Conservation (phyloP, 2,113 vertebrate species). For the Phaethon lepturus region DNA sequence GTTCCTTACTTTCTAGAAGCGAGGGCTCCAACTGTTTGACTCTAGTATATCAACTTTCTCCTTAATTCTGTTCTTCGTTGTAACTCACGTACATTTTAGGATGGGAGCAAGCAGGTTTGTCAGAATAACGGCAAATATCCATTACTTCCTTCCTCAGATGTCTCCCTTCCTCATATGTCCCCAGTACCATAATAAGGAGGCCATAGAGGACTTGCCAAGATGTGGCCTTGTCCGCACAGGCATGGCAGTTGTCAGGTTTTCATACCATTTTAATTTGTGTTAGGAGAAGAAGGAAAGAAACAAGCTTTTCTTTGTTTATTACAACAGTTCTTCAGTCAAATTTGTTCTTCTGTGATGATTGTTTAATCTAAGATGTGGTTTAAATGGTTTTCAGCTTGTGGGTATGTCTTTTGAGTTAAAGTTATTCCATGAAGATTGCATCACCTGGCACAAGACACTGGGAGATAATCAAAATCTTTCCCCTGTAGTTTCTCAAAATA, state of each 20-base stretch:
- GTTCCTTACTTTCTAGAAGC: neutral
- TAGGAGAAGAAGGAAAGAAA: neutral
- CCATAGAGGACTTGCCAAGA: neutral
- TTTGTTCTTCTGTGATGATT: neutral
- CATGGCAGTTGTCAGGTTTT: neutral
- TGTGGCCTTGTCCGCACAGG: neutral
- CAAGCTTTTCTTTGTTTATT: neutral
- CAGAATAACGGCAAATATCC: neutral
- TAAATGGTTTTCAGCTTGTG: neutral
- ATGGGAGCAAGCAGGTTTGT: neutral
- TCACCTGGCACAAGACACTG: fast-evolving
- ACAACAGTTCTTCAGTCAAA: neutral
- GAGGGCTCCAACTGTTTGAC: neutral
- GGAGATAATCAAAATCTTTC: neutral
- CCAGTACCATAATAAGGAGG: neutral
- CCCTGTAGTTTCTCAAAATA: neutral
- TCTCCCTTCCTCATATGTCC: neutral
- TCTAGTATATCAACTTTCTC: neutral
- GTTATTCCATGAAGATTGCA: neutral
- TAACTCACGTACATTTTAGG: neutral
- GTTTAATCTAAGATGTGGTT: neutral
- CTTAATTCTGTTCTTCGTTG: neutral
- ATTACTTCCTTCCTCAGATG: too few species aligned
- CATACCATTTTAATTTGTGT: neutral
- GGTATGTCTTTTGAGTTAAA: neutral